A percentile compares a stretch with the other conserved stretches of the same genome.
Evolutionary conservation across 1,140 invertebrate species (phyloP).

Genomic region (Panulirus ornatus): DNA sequence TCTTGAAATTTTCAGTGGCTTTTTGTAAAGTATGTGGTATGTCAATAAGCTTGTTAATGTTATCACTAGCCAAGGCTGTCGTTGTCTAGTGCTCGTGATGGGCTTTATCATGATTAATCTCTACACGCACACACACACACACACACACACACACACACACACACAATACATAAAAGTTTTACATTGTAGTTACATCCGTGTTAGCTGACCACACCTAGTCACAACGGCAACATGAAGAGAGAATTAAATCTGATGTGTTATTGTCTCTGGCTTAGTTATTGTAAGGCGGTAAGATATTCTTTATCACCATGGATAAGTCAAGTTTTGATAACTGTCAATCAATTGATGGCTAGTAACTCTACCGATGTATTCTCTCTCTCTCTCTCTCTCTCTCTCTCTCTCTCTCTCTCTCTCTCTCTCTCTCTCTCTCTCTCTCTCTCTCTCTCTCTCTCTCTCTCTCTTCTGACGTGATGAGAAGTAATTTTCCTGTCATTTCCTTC

Average conservation of each 20-base stretch:
- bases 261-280: too few relatives aligned
- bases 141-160: slow-evolving; percentile 28
- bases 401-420: slow-evolving; percentile 8
- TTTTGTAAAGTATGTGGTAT: too few relatives aligned
- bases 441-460: neutral
- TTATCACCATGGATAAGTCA: too few relatives aligned
- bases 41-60: too few relatives aligned
- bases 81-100: too few relatives aligned
- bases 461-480: neutral
- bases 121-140: slow-evolving; percentile 29
- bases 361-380: neutral
- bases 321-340: too few relatives aligned
- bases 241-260: too few relatives aligned
- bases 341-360: too few relatives aligned
- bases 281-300: too few relatives aligned
- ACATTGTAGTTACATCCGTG: neutral
- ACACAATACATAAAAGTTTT: neutral
- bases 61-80: too few relatives aligned
- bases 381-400: slow-evolving; percentile 32
- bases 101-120: too few relatives aligned
- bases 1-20: too few relatives aligned
- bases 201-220: neutral
- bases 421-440: slow-evolving; percentile 8
- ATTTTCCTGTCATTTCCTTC: neutral
- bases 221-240: neutral